Base-by-base conservation (phyloP, 2,797 vertebrate species). In the Amblyopsis hoosieri region DNA sequence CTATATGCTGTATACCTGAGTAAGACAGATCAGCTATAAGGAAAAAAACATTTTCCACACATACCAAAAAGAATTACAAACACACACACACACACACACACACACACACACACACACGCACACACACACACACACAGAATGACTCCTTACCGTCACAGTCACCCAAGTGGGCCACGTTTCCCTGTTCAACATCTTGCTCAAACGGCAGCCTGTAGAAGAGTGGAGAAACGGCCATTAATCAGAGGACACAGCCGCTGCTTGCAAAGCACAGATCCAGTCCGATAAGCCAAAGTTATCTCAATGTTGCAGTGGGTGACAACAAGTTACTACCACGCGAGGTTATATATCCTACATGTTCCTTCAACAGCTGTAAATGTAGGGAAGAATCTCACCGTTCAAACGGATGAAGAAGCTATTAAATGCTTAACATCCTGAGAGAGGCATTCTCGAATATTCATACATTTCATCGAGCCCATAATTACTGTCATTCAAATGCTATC, bases 131-230 rank as follows among this genome's bases (percentile, higher is more conserved):
- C 54, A 55, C 54, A 7, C 12, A 55, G 7, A 37, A 3, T 7
- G 12, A 55, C 49, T 54, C 60, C 95, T 93, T 88, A 99, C 97
- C 97, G 67, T 97, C 95, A 33, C 97, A 99, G 89, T 97, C 96
- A 6, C 95, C 96, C 87, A 99, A 90, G 84, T 96, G 94, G 54
- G 94, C 92, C 0, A 95, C 96, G 85, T 94, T 96, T 71, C 94
- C 90, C 0, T 95, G 94, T 1, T 91, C 87, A 11, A 97, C 91
- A 71, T 99, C 96, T 92, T 99, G 97, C 86, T 97, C 95, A 14
- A 98, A 97, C 15, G 91, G 75, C 81, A 88, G 90, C 80, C 97
- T 98, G 85, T 14, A 63, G 78, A 71, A 62, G 76, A 86, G 74
- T 78, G 54, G 72, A 86, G 78, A 85, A 76, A 90, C 57, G 12